Conservation (phyloP, 2,797 vertebrate species). For the Siniperca undulata region DNA sequence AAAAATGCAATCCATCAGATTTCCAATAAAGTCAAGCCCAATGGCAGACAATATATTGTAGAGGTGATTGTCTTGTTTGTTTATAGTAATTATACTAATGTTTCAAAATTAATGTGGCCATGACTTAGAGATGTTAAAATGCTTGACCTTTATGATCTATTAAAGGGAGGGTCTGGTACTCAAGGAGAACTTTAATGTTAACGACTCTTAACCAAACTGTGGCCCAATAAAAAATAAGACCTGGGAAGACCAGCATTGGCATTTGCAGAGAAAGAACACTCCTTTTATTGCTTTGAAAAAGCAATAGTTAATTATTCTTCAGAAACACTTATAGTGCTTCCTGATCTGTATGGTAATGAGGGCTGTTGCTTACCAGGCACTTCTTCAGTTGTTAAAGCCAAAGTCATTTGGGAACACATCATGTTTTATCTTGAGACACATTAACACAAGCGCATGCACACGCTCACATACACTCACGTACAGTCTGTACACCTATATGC, state of each 20-base stretch:
- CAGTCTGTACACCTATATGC: background rate
- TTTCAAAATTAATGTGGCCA: slow-evolving; percentile 51
- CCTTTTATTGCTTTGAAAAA: slow-evolving; percentile 52
- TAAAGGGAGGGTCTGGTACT: slow-evolving; percentile 37
- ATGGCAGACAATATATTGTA: slow-evolving; percentile 35
- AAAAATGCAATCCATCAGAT: slow-evolving; percentile 63
- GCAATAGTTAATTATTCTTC: slow-evolving; percentile 54
- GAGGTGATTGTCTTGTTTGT: slow-evolving; percentile 55
- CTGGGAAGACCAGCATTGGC: slow-evolving; percentile 13
- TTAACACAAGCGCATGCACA: slow-evolving; percentile 14
- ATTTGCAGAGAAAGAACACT: slow-evolving; percentile 51
- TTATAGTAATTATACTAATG: slow-evolving; percentile 60
- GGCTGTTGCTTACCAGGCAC: slow-evolving; percentile 64
- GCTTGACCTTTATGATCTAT: slow-evolving; percentile 58
- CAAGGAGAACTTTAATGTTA: slow-evolving; percentile 43
- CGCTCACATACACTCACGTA: background rate
- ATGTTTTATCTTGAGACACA: slow-evolving; percentile 58
- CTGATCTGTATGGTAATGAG: slow-evolving; percentile 73
- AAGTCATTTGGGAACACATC: slow-evolving; percentile 61
- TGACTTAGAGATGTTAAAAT: slow-evolving; percentile 39
- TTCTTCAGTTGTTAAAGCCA: slow-evolving; percentile 64
- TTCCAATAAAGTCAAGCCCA: slow-evolving; percentile 61
- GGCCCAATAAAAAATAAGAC: slow-evolving; percentile 37
- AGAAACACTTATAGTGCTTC: slow-evolving; percentile 64
- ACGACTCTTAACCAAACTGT: slow-evolving; percentile 58